Base-by-base conservation (phyloP, 1,140 invertebrate genomes). In the Theocolax elegans region DNA sequence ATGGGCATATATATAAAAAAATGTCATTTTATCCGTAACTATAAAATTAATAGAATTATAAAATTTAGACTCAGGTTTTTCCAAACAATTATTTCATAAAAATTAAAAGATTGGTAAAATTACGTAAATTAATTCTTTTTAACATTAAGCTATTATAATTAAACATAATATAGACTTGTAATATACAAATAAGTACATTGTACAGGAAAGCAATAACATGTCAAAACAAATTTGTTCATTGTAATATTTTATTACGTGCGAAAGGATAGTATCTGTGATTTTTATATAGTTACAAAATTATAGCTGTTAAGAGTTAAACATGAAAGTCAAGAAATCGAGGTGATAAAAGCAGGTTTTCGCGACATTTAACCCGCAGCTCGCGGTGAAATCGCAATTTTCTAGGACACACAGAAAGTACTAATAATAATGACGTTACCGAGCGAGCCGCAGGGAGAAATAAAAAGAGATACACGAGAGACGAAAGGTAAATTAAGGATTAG, bases 341-440 rank as follows among this genome's bases (percentile, higher is more conserved):
- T 29, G 49, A 59, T 63, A 64, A 70, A 56, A 70, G 67, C 49
- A 27, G 49, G 35, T 63, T 56, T 63, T 54, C 51, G 53, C 60
- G 68, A 70, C 67, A 70, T 64, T 70, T 70, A 63, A 56, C 48
- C 56, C 38, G 40, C 40, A 12, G 27, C 35, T 25, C 17, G 21
- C 15, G 44, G 67, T 51, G 67, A 63, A 56, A 63, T 63, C 67
- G 67, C 67, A 25, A 56, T 64, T 71, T 71, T 71, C 68, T 71
- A 71, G 68, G 68, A 65, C 68, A 64, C 49, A 9, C 9, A 44
- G 51, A 49, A 17, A 17, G 23, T 6, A 10, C 31, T 56, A 64
- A 71, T 65, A n/a, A n/a, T n/a, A 62, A 71, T 64, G 68, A 58
- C 49, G 48, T 62, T 62, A 60, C 35, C 7, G 23, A 40, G 12